phyloP scores from a whole-genome alignment of 2,113 vertebrate species.

The Thinocorus orbignyianus region DNA sequence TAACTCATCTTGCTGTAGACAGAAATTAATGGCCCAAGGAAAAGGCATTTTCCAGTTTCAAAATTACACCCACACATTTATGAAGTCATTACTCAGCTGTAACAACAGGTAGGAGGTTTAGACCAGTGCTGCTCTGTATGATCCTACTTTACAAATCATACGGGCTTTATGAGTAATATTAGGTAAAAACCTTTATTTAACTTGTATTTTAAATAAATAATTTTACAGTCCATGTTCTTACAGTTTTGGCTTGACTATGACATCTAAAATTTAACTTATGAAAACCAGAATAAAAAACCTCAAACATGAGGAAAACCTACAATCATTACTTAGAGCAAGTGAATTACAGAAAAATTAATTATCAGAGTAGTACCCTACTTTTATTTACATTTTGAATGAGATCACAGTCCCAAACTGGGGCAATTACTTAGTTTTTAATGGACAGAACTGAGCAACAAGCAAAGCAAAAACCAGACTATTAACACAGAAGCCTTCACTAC shows the following conservation, averaged over 20 bases:
- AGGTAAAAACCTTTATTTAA: neutral
- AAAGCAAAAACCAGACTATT: neutral
- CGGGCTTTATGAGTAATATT: neutral
- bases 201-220: neutral
- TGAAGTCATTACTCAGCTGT: constrained; percentile 40
- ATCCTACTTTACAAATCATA: constrained; percentile 1
- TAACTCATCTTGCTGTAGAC: neutral
- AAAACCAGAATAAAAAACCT: neutral
- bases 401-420: neutral
- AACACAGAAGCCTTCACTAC: neutral
- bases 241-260: neutral
- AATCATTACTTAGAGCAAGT: neutral
- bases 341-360: constrained; percentile 4
- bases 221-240: neutral
- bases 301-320: neutral
- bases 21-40: neutral
- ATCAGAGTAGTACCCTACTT: neutral
- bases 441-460: neutral
- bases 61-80: constrained; percentile 13
- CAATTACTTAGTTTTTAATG: neutral
- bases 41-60: constrained; percentile 10
- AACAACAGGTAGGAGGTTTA: constrained; percentile 40
- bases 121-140: neutral
- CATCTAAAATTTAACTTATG: neutral
- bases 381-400: neutral